Evolutionary conservation across 53 echinoderm and acorn worm species (phyloP).

Genomic region (Mesocentrotus franciscanus): DNA sequence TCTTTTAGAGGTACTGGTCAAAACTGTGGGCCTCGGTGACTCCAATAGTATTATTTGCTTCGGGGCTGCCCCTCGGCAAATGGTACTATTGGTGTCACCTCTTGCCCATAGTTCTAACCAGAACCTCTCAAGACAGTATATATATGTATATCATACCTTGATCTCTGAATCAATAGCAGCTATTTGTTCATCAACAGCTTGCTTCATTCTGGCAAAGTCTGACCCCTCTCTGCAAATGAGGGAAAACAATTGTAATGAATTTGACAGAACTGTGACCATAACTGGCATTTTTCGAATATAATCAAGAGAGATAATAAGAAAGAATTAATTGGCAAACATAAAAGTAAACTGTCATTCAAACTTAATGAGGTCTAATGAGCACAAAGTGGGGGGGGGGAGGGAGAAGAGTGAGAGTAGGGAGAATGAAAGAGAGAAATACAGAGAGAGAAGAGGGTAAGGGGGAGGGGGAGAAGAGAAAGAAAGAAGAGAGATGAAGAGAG

Average conservation of each 20-base stretch:
- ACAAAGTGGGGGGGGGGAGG: no score
- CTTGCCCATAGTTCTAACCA: no score
- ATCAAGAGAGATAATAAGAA: constrained; percentile 4
- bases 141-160: constrained; percentile 74
- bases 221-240: constrained; percentile 67
- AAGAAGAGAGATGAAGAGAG: no score
- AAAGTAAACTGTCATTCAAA: not conserved
- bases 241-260: not conserved
- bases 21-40: no score
- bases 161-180: constrained; percentile 78
- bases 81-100: no score
- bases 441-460: not conserved
- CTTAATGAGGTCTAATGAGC: no score
- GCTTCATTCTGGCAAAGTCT: constrained; percentile 78
- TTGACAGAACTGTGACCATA: not conserved
- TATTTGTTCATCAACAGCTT: constrained; percentile 80
- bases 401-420: no score
- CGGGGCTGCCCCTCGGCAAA: no score
- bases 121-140: no score
- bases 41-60: no score
- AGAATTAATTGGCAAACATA: not conserved
- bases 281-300: not conserved
- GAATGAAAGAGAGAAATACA: not conserved
- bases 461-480: not conserved
- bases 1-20: no score